These are phyloP conservation scores for Borostomias antarcticus DNA, from an alignment of 2,797 vertebrate species.

Conservation along the genomic window DNA sequence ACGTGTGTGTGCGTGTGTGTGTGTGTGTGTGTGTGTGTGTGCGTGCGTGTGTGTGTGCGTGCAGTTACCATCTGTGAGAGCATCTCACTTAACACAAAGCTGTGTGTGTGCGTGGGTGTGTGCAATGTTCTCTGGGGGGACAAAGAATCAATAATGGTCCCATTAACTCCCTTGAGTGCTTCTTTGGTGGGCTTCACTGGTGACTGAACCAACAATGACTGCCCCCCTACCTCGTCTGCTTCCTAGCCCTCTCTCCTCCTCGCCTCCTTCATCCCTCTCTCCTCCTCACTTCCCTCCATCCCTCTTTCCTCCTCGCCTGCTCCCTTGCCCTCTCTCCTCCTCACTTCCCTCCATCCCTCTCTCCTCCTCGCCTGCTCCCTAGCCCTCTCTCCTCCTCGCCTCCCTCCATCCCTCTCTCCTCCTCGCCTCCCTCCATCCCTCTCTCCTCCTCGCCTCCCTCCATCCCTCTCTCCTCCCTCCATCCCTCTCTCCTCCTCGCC, in stretches of 20 bases:
- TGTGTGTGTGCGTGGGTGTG: neutral
- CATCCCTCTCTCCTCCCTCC: constrained; percentile 25
- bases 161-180: constrained; percentile 36
- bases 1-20: constrained; percentile 4
- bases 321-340: constrained; percentile 27
- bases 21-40: constrained; percentile 14
- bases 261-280: constrained; percentile 25
- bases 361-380: too few relatives aligned
- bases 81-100: neutral
- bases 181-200: constrained; percentile 39
- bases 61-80: neutral
- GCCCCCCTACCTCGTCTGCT: constrained; percentile 20
- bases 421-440: too few relatives aligned
- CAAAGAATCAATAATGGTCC: constrained; percentile 50
- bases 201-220: constrained; percentile 47
- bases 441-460: too few relatives aligned
- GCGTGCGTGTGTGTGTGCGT: constrained; percentile 4
- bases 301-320: too few relatives aligned
- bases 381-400: constrained; percentile 30
- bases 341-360: constrained; percentile 19
- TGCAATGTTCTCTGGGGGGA: constrained; percentile 20
- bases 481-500: constrained; percentile 30
- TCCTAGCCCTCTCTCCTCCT: too few relatives aligned
- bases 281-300: constrained; percentile 23
- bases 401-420: constrained; percentile 3